Base-by-base conservation (phyloP, 2,113 vertebrate species). In the Lycocorax pyrrhopterus region DNA sequence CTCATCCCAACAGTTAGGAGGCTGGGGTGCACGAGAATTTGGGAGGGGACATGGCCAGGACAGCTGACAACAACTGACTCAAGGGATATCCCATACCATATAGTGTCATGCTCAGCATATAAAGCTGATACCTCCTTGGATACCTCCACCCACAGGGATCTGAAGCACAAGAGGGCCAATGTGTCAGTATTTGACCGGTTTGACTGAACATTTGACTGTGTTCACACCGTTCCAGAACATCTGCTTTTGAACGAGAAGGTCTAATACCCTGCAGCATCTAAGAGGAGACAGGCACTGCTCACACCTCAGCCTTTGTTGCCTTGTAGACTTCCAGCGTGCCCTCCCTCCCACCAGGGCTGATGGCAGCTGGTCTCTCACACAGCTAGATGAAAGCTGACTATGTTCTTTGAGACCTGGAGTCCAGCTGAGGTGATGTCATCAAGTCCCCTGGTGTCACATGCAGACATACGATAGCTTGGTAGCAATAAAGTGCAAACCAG, bases 251-350 rank as follows among this genome's bases (percentile, higher is more conserved):
- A 59, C 20, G 14, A 58, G 72, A 39, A 69, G 16, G 25, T 23
- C 19, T 9, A 52, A 6, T 12, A 46, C 10, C 5, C 17, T 37
- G n/a, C 13, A 32, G 27, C 0, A 79, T 27, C 56, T 53, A 37
- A 13, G 69, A 22, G 35, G 27, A 73, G 41, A 35, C 4, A 44
- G 46, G 12, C 51, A 51, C 22, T 1, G 1, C 63, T 69, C 53
- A 33, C 15, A 13, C 27, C 39, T 72, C 62, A 68, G 43, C 33
- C 35, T 91, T 39, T 44, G 37, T 8, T 58, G 51, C 37, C 22
- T 17, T 3, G 1, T 5, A 19, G 29, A 13, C 10, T 72, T 26
- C 26, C 7, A 32, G 47, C 15, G 17, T 1, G 11, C 2, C 46
- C 27, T 44, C 18, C 17, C 7, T 69, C 7, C 37, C 9, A n/a